Evolutionary conservation across 2,888 invertebrate species (phyloP).

Genomic region (Dascillus cervinus): DNA sequence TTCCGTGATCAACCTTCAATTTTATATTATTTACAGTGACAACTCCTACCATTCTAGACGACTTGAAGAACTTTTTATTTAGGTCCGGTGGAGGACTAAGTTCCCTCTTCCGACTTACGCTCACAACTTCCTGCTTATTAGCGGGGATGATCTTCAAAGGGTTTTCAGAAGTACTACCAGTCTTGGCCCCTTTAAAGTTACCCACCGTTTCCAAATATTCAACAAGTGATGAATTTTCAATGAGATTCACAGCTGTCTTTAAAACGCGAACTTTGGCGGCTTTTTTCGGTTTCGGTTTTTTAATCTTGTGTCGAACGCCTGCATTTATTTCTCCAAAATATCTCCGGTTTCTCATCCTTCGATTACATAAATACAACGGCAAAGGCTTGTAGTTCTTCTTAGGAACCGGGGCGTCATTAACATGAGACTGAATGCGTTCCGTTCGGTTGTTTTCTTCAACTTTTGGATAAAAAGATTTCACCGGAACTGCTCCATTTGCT

Average conservation of each 20-base stretch:
- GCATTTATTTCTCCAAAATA: slow-evolving; percentile 55
- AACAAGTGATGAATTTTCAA: slow-evolving; percentile 29
- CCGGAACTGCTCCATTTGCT: slow-evolving; percentile 41
- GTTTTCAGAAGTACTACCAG: background rate
- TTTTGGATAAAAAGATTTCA: slow-evolving; percentile 52
- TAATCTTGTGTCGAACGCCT: slow-evolving; percentile 57
- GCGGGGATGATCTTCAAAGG: slow-evolving; percentile 5
- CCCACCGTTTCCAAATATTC: slow-evolving; percentile 23
- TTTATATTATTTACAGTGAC: slow-evolving; percentile 40
- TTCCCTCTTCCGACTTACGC: slow-evolving; percentile 9
- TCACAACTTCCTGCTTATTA: slow-evolving; percentile 1
- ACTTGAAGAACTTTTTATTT: slow-evolving; percentile 43
- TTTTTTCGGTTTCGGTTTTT: slow-evolving; percentile 50
- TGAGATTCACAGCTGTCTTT: slow-evolving; percentile 29
- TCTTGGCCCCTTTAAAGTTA: background rate
- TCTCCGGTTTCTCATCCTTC: slow-evolving; percentile 35
- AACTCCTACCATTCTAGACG: slow-evolving; percentile 28
- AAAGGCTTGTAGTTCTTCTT: slow-evolving; percentile 12
- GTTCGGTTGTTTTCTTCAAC: slow-evolving; percentile 15
- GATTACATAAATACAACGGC: slow-evolving; percentile 29
- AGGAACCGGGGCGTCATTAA: slow-evolving; percentile 4
- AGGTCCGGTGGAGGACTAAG: slow-evolving; percentile 19
- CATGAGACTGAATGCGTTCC: slow-evolving; percentile 3
- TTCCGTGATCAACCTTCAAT: slow-evolving; percentile 34
- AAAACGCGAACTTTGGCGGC: slow-evolving; percentile 20